Conservation (phyloP, 2,888 invertebrate genomes). For the Macrostomum cliftonense region DNA sequence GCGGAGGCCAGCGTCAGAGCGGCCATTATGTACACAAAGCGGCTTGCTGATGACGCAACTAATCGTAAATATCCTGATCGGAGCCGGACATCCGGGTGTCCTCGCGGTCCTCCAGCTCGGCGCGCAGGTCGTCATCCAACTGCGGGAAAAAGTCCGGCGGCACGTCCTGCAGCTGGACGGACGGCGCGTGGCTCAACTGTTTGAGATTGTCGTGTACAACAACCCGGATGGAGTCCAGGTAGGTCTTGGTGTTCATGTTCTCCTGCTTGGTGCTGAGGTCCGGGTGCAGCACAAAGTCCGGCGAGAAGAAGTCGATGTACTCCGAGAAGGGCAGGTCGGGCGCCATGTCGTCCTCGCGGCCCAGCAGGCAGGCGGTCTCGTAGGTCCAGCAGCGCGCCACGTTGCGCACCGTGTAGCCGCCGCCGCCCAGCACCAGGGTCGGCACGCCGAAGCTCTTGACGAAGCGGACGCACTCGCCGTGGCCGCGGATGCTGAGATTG, state of each 20-base stretch:
- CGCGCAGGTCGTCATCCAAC: conserved; percentile 2
- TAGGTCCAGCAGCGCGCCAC: conserved; percentile 98
- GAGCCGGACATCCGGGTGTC: conserved; percentile 13
- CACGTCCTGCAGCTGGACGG: conserved; percentile 85
- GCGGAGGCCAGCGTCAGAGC: too few species aligned
- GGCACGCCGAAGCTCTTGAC: conserved; percentile 79
- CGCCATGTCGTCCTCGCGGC: conserved; percentile 57
- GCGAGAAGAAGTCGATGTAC: conserved; percentile 87
- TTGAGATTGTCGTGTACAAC: conserved; percentile 78
- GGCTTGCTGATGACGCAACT: too few species aligned
- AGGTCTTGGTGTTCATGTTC: conserved; percentile 74
- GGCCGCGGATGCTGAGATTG: conserved; percentile 75
- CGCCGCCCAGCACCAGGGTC: conserved; percentile 64
- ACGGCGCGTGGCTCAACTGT: conserved; percentile 72
- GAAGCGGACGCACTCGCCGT: conserved; percentile 86
- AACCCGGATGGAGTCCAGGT: conserved; percentile 66
- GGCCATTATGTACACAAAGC: too few species aligned
- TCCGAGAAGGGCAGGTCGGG: conserved; percentile 87
- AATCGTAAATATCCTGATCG: too few species aligned
- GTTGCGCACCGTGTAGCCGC: conserved; percentile 75
- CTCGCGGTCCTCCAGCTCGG: conserved; percentile 21
- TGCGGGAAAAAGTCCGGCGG: conserved; percentile 50
- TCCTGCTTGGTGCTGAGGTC: conserved; percentile 64
- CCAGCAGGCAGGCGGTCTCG: conserved; percentile 78
- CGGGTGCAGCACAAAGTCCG: conserved; percentile 84